phyloP scores from a whole-genome alignment of 2,113 vertebrate genomes.

The Chlorodrepanis virens region DNA sequence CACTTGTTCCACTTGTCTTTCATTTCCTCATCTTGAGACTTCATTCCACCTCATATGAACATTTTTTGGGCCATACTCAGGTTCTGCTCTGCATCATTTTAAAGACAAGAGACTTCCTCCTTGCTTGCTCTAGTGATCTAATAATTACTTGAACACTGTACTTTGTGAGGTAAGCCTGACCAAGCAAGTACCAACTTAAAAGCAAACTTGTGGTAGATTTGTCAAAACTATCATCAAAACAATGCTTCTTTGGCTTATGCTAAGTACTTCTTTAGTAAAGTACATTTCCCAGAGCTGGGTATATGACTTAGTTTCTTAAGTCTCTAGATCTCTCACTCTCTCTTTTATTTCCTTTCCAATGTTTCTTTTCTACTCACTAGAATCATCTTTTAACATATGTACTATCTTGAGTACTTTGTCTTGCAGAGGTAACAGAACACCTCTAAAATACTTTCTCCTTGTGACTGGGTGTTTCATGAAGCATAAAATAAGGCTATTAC shows the following conservation, averaged over 20 bases:
- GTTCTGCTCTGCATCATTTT: neutral
- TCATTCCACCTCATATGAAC: neutral
- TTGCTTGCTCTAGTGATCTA: neutral
- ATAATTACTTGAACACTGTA: neutral
- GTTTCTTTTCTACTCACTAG: neutral
- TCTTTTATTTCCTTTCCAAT: neutral
- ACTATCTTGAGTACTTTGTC: neutral
- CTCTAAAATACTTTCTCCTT: neutral
- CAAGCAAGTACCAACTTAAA: neutral
- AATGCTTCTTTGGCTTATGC: neutral
- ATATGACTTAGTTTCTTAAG: neutral
- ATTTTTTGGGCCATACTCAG: neutral
- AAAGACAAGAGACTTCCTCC: neutral
- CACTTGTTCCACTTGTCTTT: neutral
- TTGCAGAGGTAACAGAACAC: neutral
- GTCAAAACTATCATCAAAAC: neutral
- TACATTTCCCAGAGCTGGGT: neutral
- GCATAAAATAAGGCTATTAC: neutral
- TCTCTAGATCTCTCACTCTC: rapidly evolving
- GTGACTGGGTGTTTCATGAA: neutral
- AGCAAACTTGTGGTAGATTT: neutral
- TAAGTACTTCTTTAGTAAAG: neutral
- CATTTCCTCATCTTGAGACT: neutral
- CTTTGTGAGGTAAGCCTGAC: neutral
- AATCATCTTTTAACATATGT: neutral